Evolutionary conservation across 2,888 invertebrate species (phyloP), one percentile per base, ranked within the genome.

Genomic region (Drymonia ruficornis): DNA sequence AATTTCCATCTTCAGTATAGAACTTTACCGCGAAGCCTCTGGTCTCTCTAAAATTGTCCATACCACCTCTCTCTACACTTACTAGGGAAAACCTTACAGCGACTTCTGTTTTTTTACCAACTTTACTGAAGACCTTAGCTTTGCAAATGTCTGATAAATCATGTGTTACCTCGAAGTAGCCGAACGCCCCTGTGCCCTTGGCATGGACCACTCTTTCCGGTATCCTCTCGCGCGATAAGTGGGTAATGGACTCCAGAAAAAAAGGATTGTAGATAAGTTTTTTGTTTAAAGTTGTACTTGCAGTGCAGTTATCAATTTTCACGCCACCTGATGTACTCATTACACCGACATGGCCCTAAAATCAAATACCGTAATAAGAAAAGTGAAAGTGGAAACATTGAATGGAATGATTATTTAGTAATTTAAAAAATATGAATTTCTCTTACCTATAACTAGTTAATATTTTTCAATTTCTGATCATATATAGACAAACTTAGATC

Each of bases 151-250:
- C 93, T 3, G 94, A 93, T 59, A 97, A 96, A 77, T 97, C 96
- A 71, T 97, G 95, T 0, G 97, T 97, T 12, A 97, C 95, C 84
- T 96, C 96, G 70, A 97, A 96, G 74, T 96, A 96, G 0, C 96
- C 96, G 79, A 96, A 96, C 3, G 96, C 96, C 28, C 96, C 97
- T 43, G 96, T 96, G 61, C 98, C 98, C 86, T 98, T 98, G 0
- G 98, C 98, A 81, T 98, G 98, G 1, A 97, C 98, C 0, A 98
- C 96, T 65, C 98, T 94, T 80, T 98, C 98, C 0, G 98, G 98
- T 68, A 98, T 98, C 50, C 98, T 94, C 83, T 98, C 98, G 34
- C 97, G 92, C 76, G 95, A 94, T 74, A 98, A 97, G 77, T 97
- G 96, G 0, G 95, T 92, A 63, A 96, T 84, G 77, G 96, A 95